Evolutionary conservation across 2,888 invertebrate genomes (phyloP), one percentile per base, ranked within the genome.

Genomic region (Zaprionus bogoriensis): DNA sequence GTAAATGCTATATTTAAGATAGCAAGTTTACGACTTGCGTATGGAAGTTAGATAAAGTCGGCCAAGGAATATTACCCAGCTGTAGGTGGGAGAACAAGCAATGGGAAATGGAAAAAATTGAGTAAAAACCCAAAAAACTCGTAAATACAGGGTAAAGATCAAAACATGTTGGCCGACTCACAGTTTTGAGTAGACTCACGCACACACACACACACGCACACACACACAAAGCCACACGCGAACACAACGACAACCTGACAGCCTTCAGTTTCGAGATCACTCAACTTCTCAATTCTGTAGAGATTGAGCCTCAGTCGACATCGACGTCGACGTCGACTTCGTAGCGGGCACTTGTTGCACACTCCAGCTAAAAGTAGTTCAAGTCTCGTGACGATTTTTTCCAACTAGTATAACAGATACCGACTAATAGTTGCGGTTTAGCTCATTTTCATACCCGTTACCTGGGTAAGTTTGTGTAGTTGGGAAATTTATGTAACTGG

Each of bases 1-100:
- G 80, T 80, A 80, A 80, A 80, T 48, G 73, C 52, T 73, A 65
- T 70, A 73, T 80, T 79, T 76, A 69, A 80, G 79, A 86, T 80
- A 79, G 79, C 86, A 53, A 54, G 25, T 48, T 74, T 72, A 72
- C 50, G 55, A 39, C 57, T 6, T 36, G 61, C 57, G 32, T 50
- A 58, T 51, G 17, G 14, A 57, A 36, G 53, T 69, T 41, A 64
- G 75, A 72, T 74, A 72, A 69, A 64, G 60, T 20, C 25, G 22
- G 25, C 5, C 12, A 12, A 30, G 41, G 44, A 52, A 74, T 61
- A 55, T 67, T 45, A 46, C 51, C 36, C 19, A 9, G 28, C 20
- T 32, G 51, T 55, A n/a, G 14, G 38, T 38, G 12, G 12, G 14
- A 28, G n/a, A 10, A 48, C 10, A 22, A 22, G 1, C 53, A 58